A percentile compares a stretch with the other conserved stretches of the same genome.
phyloP scores from a whole-genome alignment of 2,113 vertebrate genomes.

The Cnemophilus loriae region DNA sequence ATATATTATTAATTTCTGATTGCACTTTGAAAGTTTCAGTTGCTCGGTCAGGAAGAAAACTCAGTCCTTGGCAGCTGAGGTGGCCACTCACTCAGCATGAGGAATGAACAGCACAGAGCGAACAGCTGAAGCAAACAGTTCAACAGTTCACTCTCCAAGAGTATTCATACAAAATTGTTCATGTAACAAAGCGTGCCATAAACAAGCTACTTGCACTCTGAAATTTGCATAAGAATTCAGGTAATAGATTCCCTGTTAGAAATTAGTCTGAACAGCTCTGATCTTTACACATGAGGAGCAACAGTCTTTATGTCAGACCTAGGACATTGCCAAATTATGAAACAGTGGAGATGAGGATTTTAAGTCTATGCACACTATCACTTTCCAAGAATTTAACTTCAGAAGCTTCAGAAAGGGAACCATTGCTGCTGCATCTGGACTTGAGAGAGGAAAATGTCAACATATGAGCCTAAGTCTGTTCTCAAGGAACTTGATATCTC shows the following conservation, averaged over 20 bases:
- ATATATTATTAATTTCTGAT: slow-evolving; percentile 53
- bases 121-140: not conserved
- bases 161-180: not conserved
- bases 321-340: not conserved
- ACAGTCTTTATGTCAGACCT: not conserved
- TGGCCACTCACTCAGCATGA: not conserved
- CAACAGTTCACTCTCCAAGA: not conserved
- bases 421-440: not conserved
- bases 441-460: not conserved
- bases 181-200: not conserved
- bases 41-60: not conserved
- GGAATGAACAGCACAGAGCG: not conserved
- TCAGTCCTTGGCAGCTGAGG: not conserved
- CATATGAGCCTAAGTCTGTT: not conserved
- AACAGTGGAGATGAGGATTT: not conserved
- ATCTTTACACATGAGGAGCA: not conserved
- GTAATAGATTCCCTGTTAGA: not conserved
- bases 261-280: not conserved
- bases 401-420: not conserved
- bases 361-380: not conserved
- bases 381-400: not conserved
- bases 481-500: not conserved
- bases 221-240: not conserved
- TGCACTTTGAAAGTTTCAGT: slow-evolving; percentile 31
- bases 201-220: not conserved